Evolutionary conservation across 2,113 vertebrate species (phyloP).

Genomic region (Equus przewalskii): DNA sequence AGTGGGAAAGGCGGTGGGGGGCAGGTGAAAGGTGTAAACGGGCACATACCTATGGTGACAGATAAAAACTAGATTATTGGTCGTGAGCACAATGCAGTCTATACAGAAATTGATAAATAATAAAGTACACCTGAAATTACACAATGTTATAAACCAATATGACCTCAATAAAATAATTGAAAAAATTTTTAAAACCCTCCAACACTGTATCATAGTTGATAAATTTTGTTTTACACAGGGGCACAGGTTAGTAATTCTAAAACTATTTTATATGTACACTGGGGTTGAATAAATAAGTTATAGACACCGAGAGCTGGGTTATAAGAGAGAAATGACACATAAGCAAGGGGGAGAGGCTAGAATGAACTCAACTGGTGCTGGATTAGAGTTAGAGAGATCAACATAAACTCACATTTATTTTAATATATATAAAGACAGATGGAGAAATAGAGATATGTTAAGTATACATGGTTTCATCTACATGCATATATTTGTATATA

Average conservation of each 20-base stretch:
- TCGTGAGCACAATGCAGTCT: too few relatives aligned
- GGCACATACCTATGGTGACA: too few relatives aligned
- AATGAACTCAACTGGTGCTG: background rate
- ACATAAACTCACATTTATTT: background rate
- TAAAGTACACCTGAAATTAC: too few relatives aligned
- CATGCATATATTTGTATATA: background rate
- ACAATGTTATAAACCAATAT: too few relatives aligned
- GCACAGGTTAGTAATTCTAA: background rate
- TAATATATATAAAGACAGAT: background rate
- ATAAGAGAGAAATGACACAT: background rate
- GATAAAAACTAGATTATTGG: too few relatives aligned
- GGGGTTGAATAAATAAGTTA: background rate
- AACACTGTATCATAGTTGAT: background rate
- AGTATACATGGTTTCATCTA: background rate
- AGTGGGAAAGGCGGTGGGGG: too few relatives aligned
- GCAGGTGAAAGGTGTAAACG: too few relatives aligned
- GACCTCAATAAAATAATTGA: too few relatives aligned
- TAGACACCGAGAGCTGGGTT: background rate
- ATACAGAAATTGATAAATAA: too few relatives aligned
- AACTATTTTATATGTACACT: background rate
- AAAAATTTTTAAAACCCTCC: too few relatives aligned
- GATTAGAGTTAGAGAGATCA: background rate
- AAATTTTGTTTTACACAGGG: background rate
- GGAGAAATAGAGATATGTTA: background rate
- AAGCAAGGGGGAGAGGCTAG: background rate